Percentiles rank a stretch among this genome's conserved stretches.
These are phyloP conservation scores for Cyprinodon brontotheroides DNA, from an alignment of 2,113 vertebrate species.

Conservation along the genomic window DNA sequence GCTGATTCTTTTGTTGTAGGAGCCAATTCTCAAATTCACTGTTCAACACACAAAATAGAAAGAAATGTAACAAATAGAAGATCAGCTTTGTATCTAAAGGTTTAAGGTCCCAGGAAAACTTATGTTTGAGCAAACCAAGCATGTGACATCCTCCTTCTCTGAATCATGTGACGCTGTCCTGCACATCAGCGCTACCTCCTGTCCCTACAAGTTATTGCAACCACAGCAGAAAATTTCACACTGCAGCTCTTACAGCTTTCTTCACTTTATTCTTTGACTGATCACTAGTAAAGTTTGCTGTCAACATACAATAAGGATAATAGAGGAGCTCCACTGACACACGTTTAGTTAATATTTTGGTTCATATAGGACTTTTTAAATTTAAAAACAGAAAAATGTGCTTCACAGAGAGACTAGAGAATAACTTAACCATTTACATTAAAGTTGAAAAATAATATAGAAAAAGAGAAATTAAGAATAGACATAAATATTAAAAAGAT, in stretches of 20 bases:
- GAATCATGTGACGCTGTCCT: not conserved
- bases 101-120: not conserved
- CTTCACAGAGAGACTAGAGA: not conserved
- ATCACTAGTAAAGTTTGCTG: too few relatives aligned
- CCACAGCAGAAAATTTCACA: not conserved
- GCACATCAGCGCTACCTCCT: slow-evolving; percentile 13
- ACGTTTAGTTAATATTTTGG: not conserved
- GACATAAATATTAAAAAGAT: too few relatives aligned
- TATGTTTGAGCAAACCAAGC: not conserved
- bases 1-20: slow-evolving; percentile 2
- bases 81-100: not conserved
- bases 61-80: slow-evolving; percentile 11
- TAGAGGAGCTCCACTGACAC: not conserved
- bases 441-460: too few relatives aligned
- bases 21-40: slow-evolving; percentile 19
- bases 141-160: not conserved
- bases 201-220: slow-evolving; percentile 5
- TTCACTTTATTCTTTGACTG: not conserved
- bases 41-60: not conserved
- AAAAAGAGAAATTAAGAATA: too few relatives aligned
- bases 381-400: not conserved
- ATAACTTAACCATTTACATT: too few relatives aligned
- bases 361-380: not conserved
- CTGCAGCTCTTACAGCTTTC: not conserved
- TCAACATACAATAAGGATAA: not conserved